These are phyloP conservation scores for Apostichopus japonicus DNA, from an alignment of 35 echinoderm and acorn worm species.

Conservation along the genomic window DNA sequence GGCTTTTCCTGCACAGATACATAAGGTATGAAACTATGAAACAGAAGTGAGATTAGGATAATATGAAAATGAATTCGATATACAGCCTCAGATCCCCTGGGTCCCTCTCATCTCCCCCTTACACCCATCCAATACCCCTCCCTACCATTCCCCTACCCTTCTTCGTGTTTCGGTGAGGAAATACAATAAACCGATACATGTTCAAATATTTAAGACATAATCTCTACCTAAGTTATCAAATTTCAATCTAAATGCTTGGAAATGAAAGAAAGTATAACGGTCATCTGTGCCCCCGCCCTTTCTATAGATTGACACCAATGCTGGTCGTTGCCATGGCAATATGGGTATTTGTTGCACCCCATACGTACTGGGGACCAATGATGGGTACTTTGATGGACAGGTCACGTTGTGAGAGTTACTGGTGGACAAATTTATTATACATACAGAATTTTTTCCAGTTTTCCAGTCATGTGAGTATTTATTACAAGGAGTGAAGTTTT, in stretches of 20 bases:
- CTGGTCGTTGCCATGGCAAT: neutral
- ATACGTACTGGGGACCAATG: neutral
- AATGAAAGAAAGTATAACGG: too few species aligned
- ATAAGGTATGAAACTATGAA: too few species aligned
- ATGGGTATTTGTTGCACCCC: neutral
- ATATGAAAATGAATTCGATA: neutral
- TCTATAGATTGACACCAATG: too few species aligned
- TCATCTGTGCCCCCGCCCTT: too few species aligned
- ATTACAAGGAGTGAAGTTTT: too few species aligned
- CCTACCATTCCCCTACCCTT: neutral
- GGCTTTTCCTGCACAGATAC: too few species aligned
- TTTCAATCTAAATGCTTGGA: too few species aligned
- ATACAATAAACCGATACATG: neutral
- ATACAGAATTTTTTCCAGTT: too few species aligned
- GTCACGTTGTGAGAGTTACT: neutral
- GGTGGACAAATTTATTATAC: too few species aligned
- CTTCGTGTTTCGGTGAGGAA: neutral
- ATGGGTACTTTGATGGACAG: neutral
- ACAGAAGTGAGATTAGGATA: neutral
- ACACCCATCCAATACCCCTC: neutral
- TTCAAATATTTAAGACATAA: neutral
- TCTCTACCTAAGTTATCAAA: too few species aligned
- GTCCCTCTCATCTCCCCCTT: neutral
- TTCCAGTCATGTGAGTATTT: too few species aligned
- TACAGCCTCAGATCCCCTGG: neutral